These are phyloP conservation scores for Taenioides sp. DNA, from an alignment of 2,797 vertebrate species.

Conservation along the genomic window DNA sequence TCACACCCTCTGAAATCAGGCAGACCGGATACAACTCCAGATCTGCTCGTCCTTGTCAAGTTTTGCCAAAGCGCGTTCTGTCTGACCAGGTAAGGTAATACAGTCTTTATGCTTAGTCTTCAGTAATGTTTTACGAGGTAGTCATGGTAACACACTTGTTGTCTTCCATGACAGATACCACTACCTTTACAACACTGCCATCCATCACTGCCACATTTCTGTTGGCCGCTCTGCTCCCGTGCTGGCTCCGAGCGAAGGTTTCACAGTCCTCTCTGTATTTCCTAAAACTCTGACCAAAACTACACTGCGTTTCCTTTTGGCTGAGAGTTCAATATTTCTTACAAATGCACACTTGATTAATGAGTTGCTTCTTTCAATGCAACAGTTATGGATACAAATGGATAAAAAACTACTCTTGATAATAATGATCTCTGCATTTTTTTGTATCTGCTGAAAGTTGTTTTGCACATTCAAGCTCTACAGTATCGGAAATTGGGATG, in stretches of 20 bases:
- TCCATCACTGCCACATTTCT: constrained; percentile 62
- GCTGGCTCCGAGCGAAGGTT: constrained; percentile 21
- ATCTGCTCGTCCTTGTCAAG: no score
- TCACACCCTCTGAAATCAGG: no score
- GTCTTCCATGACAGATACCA: constrained; percentile 62
- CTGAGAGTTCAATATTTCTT: constrained; percentile 50
- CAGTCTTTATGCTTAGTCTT: no score
- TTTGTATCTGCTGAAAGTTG: constrained; percentile 21
- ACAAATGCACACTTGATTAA: constrained; percentile 50
- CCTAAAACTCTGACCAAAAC: constrained; percentile 19
- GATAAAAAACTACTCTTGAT: constrained; percentile 42
- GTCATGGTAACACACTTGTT: constrained; percentile 57
- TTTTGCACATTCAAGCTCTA: constrained; percentile 40
- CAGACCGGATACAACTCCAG: no score
- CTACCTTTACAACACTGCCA: constrained; percentile 47
- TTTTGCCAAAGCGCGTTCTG: no score
- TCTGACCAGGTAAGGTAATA: no score
- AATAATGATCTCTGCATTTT: constrained; percentile 40
- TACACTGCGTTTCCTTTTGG: constrained; percentile 14
- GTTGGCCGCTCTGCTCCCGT: constrained; percentile 28
- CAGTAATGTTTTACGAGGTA: constrained; percentile 58
- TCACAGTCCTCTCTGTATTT: constrained; percentile 2
- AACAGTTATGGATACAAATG: constrained; percentile 55
- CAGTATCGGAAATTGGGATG: constrained; percentile 38
- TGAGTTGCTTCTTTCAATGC: constrained; percentile 39